phyloP scores from a whole-genome alignment of 1,140 invertebrate genomes.

The Holotrichia oblita region DNA sequence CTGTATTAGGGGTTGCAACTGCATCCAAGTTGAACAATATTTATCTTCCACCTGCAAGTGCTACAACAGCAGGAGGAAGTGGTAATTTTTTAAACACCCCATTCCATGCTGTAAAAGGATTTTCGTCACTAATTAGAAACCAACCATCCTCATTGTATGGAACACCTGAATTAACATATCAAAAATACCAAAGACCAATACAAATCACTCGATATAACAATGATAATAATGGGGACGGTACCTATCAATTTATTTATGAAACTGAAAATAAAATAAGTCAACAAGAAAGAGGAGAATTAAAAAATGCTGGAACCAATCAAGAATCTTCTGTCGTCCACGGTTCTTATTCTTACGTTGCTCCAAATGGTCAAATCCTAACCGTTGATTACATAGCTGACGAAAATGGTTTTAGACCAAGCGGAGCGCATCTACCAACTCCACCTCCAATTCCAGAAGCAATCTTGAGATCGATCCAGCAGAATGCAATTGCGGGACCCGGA shows the following conservation, averaged over 20 bases:
- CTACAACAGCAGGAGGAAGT: neutral
- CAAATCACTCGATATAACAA: constrained; percentile 63
- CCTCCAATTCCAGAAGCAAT: constrained; percentile 64
- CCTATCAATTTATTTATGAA: constrained; percentile 64
- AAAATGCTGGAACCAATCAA: constrained; percentile 65
- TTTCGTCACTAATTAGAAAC: neutral
- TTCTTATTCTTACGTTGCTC: constrained; percentile 69
- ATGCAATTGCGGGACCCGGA: constrained; percentile 52
- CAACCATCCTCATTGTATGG: neutral
- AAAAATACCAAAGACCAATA: neutral
- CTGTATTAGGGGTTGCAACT: neutral
- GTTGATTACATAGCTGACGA: constrained; percentile 67
- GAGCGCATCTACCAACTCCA: constrained; percentile 66
- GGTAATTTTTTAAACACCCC: neutral
- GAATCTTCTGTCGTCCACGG: constrained; percentile 68
- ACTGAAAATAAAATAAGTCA: constrained; percentile 64
- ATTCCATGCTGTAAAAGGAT: neutral
- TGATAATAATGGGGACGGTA: constrained; percentile 65
- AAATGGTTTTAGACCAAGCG: constrained; percentile 66
- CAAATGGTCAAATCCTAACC: constrained; percentile 64
- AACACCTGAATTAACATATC: neutral
- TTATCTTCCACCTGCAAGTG: neutral
- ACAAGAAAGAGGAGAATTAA: constrained; percentile 62
- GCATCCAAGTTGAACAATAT: neutral
- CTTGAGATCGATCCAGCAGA: constrained; percentile 50